Percentiles rank a stretch among this genome's conserved stretches.
These are phyloP conservation scores for Parazoanthus darwini DNA, from an alignment of 92 coral and sea anemone species.

Conservation along the genomic window DNA sequence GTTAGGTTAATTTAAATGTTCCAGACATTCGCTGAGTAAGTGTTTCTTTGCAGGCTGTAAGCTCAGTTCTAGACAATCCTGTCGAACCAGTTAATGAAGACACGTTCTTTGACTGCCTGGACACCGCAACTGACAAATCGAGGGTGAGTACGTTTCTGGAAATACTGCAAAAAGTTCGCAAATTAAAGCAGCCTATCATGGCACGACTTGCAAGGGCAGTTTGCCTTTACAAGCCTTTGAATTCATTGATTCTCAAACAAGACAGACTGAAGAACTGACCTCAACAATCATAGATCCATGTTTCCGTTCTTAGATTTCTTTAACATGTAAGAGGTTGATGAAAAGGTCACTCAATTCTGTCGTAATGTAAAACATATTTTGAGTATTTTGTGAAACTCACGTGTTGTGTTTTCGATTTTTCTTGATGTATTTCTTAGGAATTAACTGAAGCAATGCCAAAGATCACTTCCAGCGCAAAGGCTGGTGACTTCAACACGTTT, in stretches of 20 bases:
- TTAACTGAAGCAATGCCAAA: constrained; percentile 94
- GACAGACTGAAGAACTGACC: not conserved
- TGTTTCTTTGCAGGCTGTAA: constrained; percentile 73
- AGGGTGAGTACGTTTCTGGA: constrained; percentile 48
- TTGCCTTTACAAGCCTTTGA: not conserved
- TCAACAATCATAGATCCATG: not conserved
- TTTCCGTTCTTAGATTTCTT: not conserved
- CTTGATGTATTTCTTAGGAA: constrained; percentile 44
- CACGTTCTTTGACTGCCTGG: constrained; percentile 96
- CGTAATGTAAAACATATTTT: not conserved
- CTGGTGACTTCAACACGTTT: constrained; percentile 89
- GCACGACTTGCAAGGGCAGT: not conserved
- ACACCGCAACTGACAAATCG: constrained; percentile 79
- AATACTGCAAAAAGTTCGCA: not conserved
- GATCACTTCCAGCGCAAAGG: constrained; percentile 80
- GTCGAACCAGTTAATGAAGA: constrained; percentile 96
- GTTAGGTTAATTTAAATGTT: too few species aligned
- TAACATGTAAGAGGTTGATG: not conserved
- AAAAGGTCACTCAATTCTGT: not conserved
- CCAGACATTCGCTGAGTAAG: not conserved
- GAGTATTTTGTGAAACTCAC: not conserved
- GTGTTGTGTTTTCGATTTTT: not conserved
- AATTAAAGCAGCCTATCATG: not conserved
- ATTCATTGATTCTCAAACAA: not conserved
- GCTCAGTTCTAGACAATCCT: constrained; percentile 90